Evolutionary conservation across 2,888 invertebrate species (phyloP).

Genomic region (Sussaba pulchella): DNA sequence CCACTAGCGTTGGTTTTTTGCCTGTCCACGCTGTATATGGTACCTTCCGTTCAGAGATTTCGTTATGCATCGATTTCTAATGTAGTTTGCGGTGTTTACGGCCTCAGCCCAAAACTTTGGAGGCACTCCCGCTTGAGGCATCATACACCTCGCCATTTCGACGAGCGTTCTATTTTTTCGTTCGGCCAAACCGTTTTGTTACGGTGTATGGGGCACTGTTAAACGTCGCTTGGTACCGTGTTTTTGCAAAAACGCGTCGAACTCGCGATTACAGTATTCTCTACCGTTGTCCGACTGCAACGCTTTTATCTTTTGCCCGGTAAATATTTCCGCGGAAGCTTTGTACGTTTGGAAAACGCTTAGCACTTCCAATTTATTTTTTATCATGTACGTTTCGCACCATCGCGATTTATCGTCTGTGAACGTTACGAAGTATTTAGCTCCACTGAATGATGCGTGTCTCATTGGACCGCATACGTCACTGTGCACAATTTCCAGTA

Average conservation of each 20-base stretch:
- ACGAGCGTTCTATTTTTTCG: constrained; percentile 64
- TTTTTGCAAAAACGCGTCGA: constrained; percentile 27
- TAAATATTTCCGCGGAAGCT: constrained; percentile 63
- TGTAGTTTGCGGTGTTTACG: constrained; percentile 45
- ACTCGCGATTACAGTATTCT: constrained; percentile 48
- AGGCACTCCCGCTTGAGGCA: constrained; percentile 46
- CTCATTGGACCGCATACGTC: constrained; percentile 66
- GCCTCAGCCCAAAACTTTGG: constrained; percentile 58
- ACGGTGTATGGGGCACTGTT: constrained; percentile 73
- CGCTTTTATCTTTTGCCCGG: constrained; percentile 61
- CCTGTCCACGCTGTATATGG: constrained; percentile 56
- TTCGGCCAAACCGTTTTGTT: constrained; percentile 77
- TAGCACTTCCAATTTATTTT: constrained; percentile 60
- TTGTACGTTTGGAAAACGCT: constrained; percentile 64
- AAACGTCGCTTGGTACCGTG: constrained; percentile 72
- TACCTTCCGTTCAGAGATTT: constrained; percentile 33
- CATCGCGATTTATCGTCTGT: constrained; percentile 71
- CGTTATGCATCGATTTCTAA: constrained; percentile 55
- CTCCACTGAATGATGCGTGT: constrained; percentile 56
- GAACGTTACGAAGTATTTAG: constrained; percentile 70
- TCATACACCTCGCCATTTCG: constrained; percentile 64
- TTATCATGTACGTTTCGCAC: constrained; percentile 65
- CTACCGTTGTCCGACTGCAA: constrained; percentile 65
- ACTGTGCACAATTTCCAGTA: constrained; percentile 68
- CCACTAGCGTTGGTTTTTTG: constrained; percentile 6